These are phyloP conservation scores for Apodemia zela DNA, from an alignment of 2,888 invertebrate species.

Conservation along the genomic window DNA sequence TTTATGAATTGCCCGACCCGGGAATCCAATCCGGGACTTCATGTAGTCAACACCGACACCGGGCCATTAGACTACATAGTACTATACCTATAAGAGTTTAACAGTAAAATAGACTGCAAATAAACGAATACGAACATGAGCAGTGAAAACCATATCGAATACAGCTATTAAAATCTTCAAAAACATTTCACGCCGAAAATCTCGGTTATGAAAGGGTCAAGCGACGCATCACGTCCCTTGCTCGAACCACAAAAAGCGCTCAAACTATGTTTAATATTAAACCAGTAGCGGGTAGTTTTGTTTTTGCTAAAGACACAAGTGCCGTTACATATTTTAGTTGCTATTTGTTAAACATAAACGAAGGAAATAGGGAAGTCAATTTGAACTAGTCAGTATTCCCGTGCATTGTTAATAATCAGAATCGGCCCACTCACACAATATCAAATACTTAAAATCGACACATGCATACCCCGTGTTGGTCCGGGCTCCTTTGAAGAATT, in stretches of 20 bases:
- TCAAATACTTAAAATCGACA: too few species aligned
- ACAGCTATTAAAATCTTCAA: slow-evolving; percentile 34
- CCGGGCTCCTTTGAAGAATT: too few species aligned
- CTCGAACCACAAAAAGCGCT: slow-evolving; percentile 58
- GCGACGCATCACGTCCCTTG: slow-evolving; percentile 59
- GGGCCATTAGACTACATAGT: not conserved
- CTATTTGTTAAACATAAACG: not conserved
- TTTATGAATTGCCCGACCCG: too few species aligned
- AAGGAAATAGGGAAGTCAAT: not conserved
- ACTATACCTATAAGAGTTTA: not conserved
- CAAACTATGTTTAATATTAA: slow-evolving; percentile 78
- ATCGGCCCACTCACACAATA: too few species aligned
- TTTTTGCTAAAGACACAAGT: slow-evolving; percentile 39
- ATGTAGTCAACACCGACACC: too few species aligned
- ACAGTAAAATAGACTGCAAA: not conserved
- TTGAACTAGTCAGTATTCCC: not conserved
- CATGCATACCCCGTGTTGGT: too few species aligned
- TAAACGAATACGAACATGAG: slow-evolving; percentile 19
- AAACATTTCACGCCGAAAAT: slow-evolving; percentile 47
- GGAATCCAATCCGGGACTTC: too few species aligned
- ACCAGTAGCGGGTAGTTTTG: slow-evolving; percentile 58
- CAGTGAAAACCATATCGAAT: slow-evolving; percentile 35
- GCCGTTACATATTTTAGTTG: slow-evolving; percentile 29
- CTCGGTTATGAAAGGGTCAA: slow-evolving; percentile 73
- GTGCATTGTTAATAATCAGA: too few species aligned